Base-by-base conservation (phyloP, 2,888 invertebrate genomes). In the Trichogramma evanescens region DNA sequence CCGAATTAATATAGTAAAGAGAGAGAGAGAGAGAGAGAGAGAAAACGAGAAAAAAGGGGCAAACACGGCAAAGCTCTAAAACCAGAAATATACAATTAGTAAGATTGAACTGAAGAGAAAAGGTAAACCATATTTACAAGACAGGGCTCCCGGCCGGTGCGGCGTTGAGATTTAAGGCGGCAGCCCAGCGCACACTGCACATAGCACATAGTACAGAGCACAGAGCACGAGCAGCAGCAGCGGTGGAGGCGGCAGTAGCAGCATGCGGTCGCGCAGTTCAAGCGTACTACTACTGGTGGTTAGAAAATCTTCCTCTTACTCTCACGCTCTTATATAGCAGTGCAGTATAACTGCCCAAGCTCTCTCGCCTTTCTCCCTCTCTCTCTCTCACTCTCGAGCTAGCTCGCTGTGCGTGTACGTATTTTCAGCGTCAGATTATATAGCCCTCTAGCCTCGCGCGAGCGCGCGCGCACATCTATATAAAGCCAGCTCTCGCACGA, bases 191-290 rank as follows among this genome's bases (percentile, higher is more conserved):
- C 26, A 26, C 26, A 26, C 26, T 26, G 26, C 26, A 26, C 26
- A 26, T 26, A 26, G 26, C 26, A 26, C 26, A 26, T 26, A 26
- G 26, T 2, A 26, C 26, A 26, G 26, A 26, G 26, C 26, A 26
- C 26, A 26, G 26, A 26, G 26, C 26, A 26, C 6, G 7, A 50
- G 43, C 45, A 8, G 38, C 50, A 4, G 41, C 5, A 10, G 42
- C 8, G 1, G 42, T 1, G 44, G 9, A 44, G 40, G 52, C 5
- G 40, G 39, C 39, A 9, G 39, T 39, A 58, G 41, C 44, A 9
- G 50, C 26, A 48, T 52, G 64, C 56, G 65, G 66, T 64, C 61
- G 62, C 65, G 56, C 66, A 56, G 67, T 63, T 64, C 59, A 58
- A 53, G 58, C 58, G 53, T 45, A 56, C 64, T 45, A 54, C 53